Base-by-base conservation (phyloP, 1,140 invertebrate genomes). In the Drosophila sechellia region DNA sequence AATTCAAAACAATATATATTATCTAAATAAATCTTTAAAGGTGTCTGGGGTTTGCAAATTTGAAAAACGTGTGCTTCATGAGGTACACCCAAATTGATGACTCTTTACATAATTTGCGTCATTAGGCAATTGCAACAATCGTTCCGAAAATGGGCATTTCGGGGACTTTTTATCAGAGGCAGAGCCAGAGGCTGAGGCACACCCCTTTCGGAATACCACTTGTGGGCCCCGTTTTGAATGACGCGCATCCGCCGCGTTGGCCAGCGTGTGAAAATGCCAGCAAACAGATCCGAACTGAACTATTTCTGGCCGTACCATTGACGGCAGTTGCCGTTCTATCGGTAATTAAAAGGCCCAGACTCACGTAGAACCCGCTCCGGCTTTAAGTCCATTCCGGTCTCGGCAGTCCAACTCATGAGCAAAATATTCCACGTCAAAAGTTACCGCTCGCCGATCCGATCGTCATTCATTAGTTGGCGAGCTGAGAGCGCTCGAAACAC, bases 231-330 rank as follows among this genome's bases (percentile, higher is more conserved):
- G 46, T 53, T 43, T 59, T 46, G 42, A 57, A 75, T 86, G 81
- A 81, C 80, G 80, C 61, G 71, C 77, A 86, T 86, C 83, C 81
- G 83, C 39, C 56, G 59, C 37, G 15, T 56, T 59, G 66, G 69
- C 48, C 63, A 86, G 84, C 83, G 83, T 87, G 83, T 87, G 83
- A 87, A 87, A 87, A 87, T 87, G 84, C 71, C 83, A 83, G 49
- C 61, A 69, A 77, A 65, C 34, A 68, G 59, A 85, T 45, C 6
- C 58, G 46, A 48, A 68, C 42, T 48, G 13, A 75, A 83, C 75
- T 69, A 87, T 86, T 87, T 72, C 54, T 52, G 27, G 31, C 69
- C 76, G 49, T 49, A 53, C 49, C 60, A 75, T 78, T 87, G 80
- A 83, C 81, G 77, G 66, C 66, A 65, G 37, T 40, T 37, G 54